phyloP scores from a whole-genome alignment of 2,113 vertebrate genomes.

The Malurus elegans region DNA sequence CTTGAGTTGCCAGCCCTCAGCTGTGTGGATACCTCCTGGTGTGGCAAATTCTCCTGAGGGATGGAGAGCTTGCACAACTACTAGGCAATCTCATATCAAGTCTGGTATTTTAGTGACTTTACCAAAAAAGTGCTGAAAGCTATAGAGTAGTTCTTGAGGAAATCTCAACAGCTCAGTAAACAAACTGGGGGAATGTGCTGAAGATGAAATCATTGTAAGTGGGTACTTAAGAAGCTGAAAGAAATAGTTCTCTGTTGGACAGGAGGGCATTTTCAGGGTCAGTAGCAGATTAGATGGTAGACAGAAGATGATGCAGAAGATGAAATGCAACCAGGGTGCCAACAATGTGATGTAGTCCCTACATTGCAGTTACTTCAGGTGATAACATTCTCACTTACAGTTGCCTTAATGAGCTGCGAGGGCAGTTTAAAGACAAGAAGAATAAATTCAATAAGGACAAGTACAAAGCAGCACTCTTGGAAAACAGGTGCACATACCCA shows the following conservation, averaged over 20 bases:
- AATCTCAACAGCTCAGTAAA: not conserved
- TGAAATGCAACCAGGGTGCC: not conserved
- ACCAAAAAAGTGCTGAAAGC: not conserved
- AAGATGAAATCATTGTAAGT: not conserved
- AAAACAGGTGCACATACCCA: accelerated
- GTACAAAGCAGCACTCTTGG: not conserved
- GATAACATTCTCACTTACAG: not conserved
- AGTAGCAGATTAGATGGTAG: not conserved
- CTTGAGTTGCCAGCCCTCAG: not conserved
- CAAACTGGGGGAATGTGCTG: not conserved
- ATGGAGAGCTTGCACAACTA: not conserved
- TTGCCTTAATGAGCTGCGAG: not conserved
- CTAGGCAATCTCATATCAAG: not conserved
- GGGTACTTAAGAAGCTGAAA: not conserved
- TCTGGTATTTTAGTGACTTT: not conserved
- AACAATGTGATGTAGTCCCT: too few species aligned
- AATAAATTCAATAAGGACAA: not conserved
- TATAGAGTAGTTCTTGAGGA: not conserved
- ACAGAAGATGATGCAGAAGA: not conserved
- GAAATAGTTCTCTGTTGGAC: not conserved
- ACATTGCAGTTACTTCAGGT: not conserved
- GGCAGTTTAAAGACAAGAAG: not conserved
- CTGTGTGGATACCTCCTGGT: not conserved
- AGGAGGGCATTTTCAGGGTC: not conserved
- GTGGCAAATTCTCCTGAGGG: not conserved